Percentiles rank a stretch among this genome's conserved stretches.
phyloP scores from a whole-genome alignment of 2,113 vertebrate species.

The Sardina pilchardus region DNA sequence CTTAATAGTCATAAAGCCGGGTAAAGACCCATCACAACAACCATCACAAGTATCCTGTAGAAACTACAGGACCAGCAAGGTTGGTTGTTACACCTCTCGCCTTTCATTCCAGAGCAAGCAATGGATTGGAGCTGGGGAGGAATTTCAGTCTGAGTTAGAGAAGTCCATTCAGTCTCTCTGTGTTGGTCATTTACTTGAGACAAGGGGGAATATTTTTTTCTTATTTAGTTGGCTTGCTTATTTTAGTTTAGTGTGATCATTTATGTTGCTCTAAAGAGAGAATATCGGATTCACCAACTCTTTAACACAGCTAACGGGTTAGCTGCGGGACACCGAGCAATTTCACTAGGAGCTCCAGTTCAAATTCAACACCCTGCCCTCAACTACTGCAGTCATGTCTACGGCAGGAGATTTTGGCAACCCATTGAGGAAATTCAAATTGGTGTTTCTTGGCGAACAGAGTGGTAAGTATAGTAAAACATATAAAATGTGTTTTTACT shows the following conservation, averaged over 20 bases:
- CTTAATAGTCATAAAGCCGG: background rate
- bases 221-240: background rate
- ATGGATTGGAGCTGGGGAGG: constrained; percentile 37
- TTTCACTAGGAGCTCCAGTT: background rate
- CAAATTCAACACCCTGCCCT: constrained; percentile 13
- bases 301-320: constrained; percentile 5
- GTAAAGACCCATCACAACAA: background rate
- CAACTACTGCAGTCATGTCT: constrained; percentile 66
- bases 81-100: constrained; percentile 36
- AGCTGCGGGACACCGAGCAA: constrained; percentile 2
- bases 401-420: constrained; percentile 76
- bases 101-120: constrained; percentile 23
- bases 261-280: background rate
- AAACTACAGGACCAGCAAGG: background rate
- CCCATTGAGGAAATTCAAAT: constrained; percentile 75
- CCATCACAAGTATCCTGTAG: constrained; percentile 33
- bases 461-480: constrained; percentile 64
- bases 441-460: constrained; percentile 77
- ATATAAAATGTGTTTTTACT: background rate
- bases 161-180: background rate
- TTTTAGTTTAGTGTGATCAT: background rate
- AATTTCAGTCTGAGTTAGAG: constrained; percentile 10
- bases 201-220: background rate
- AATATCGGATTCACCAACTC: background rate
- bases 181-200: background rate